Conservation (phyloP, 1,140 invertebrate species). For the Anadara kagoshimensis region DNA sequence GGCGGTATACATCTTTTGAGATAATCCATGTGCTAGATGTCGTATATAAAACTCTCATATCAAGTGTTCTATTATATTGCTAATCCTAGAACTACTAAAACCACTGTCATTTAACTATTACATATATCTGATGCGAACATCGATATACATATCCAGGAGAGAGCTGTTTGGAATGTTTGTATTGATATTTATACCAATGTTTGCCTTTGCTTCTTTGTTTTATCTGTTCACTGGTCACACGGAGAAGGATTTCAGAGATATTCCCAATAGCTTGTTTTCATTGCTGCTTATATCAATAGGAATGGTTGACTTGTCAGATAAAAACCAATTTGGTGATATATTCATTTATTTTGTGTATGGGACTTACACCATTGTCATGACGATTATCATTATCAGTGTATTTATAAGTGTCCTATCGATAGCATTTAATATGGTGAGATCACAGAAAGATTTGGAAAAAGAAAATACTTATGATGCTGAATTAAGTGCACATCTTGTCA, state of each 20-base stretch:
- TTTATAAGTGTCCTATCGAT: not conserved
- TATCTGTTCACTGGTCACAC: not conserved
- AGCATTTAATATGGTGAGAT: not conserved
- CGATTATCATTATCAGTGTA: conserved; percentile 3
- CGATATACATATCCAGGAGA: not conserved
- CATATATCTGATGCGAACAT: conserved; percentile 2
- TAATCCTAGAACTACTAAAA: conserved; percentile 5
- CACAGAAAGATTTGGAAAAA: not conserved
- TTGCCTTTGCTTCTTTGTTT: not conserved
- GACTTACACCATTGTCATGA: not conserved
- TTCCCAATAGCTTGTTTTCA: not conserved
- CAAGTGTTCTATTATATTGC: not conserved
- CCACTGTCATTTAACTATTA: conserved; percentile 23
- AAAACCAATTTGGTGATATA: not conserved
- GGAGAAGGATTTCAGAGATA: not conserved
- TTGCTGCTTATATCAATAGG: not conserved
- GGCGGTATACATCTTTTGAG: conserved; percentile 15
- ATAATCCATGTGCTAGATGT: conserved; percentile 1
- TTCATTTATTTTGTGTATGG: conserved; percentile 1
- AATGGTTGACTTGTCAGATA: not conserved
- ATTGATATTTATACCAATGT: not conserved
- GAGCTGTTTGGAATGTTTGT: not conserved
- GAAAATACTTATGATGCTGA: too few relatives aligned
- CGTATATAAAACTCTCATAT: conserved; percentile 4
- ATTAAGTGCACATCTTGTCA: too few relatives aligned